These are phyloP conservation scores for Pseudochirops corinnae DNA, from an alignment of 2,797 vertebrate species.

Conservation along the genomic window DNA sequence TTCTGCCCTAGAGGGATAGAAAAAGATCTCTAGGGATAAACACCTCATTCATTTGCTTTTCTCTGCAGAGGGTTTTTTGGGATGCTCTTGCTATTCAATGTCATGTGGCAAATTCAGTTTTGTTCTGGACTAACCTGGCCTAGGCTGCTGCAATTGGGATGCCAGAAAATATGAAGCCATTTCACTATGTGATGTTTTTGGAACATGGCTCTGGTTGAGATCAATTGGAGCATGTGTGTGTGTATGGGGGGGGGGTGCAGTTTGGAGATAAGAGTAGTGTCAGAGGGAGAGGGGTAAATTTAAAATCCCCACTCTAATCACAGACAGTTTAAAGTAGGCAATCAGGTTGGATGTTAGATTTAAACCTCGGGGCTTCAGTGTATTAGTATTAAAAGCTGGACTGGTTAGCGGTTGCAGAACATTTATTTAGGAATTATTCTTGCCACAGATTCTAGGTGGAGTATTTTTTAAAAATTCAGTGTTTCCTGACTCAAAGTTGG, in stretches of 20 bases:
- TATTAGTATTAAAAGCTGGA: constrained; percentile 12
- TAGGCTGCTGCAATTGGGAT: not conserved
- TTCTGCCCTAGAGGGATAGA: constrained; percentile 33
- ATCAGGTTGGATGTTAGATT: constrained; percentile 36
- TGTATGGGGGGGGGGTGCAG: not conserved
- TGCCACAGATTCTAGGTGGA: not conserved
- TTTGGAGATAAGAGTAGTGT: constrained; percentile 10
- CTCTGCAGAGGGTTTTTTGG: constrained; percentile 57
- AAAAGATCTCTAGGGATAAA: constrained; percentile 51
- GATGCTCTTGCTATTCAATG: constrained; percentile 32
- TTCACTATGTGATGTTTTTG: not conserved
- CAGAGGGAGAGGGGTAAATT: constrained; percentile 26
- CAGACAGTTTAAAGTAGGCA: not conserved
- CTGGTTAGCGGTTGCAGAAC: not conserved
- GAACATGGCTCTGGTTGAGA: not conserved
- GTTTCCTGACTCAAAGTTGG: constrained; percentile 38
- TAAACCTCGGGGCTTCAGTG: constrained; percentile 21
- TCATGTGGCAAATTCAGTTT: constrained; percentile 28
- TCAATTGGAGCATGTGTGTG: not conserved
- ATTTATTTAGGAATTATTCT: constrained; percentile 47
- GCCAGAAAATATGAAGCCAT: not conserved
- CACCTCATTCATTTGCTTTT: constrained; percentile 62
- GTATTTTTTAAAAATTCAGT: not conserved
- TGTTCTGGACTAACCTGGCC: constrained; percentile 35
- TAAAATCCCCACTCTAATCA: constrained; percentile 25